Conservation (phyloP, 1,140 invertebrate genomes). For the Drosophila repletoides region DNA sequence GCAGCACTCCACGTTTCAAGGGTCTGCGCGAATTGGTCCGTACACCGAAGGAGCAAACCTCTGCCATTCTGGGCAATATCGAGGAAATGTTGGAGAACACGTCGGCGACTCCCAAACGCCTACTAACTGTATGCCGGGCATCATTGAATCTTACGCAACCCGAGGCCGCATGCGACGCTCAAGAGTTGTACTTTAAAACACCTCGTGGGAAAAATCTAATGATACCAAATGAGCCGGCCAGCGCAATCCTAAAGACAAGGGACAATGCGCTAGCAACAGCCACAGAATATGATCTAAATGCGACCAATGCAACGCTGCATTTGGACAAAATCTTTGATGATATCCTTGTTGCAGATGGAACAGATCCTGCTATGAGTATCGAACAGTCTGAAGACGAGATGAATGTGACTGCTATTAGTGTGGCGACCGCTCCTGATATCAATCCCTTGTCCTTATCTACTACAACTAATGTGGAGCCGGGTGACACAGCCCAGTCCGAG, state of each 20-base stretch:
- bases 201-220: constrained; percentile 69
- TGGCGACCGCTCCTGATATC: neutral
- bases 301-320: constrained; percentile 37
- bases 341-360: constrained; percentile 39
- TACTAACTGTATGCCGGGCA: constrained; percentile 1
- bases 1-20: constrained; percentile 67
- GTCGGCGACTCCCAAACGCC: constrained; percentile 25
- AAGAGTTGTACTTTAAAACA: constrained; percentile 60
- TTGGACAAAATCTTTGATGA: constrained; percentile 70
- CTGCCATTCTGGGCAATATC: constrained; percentile 59
- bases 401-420: constrained; percentile 37
- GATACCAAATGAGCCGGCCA: constrained; percentile 69
- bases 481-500: constrained; percentile 35
- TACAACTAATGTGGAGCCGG: neutral
- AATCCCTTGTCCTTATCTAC: constrained; percentile 36
- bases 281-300: constrained; percentile 68
- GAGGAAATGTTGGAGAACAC: constrained; percentile 53
- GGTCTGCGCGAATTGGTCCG: constrained; percentile 59
- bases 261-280: constrained; percentile 11
- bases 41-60: constrained; percentile 50
- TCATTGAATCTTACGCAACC: constrained; percentile 9
- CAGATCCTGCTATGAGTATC: constrained; percentile 9
- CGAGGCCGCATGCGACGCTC: neutral
- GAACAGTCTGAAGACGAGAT: constrained; percentile 51
- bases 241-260: constrained; percentile 50